Conservation (phyloP, 2,888 invertebrate species). For the Dorcus hopei region DNA sequence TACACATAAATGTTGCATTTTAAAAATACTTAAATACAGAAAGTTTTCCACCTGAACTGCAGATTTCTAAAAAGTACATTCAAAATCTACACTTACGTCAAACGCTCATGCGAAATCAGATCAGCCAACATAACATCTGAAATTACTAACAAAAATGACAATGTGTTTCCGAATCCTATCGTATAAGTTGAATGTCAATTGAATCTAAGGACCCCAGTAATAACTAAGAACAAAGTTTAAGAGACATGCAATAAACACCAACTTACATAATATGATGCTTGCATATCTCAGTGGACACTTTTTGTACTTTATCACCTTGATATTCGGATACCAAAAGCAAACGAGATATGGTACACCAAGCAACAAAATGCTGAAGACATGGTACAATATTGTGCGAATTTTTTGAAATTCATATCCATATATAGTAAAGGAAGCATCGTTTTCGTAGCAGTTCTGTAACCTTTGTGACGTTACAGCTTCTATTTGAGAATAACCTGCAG, state of each 20-base stretch:
- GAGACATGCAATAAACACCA: not conserved
- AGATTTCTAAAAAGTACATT: no score
- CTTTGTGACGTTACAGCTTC: conserved; percentile 56
- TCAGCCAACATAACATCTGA: no score
- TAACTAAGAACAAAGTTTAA: no score
- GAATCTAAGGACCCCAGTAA: no score
- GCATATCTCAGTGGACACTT: conserved; percentile 58
- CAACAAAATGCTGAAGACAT: conserved; percentile 52
- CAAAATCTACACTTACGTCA: no score
- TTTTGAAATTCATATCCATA: conserved; percentile 54
- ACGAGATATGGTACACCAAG: conserved; percentile 59
- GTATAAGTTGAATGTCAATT: no score
- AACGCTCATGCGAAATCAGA: no score
- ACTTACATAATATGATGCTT: conserved; percentile 56
- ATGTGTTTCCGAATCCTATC: no score
- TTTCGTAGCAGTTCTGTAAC: conserved; percentile 49
- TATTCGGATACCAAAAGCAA: conserved; percentile 56
- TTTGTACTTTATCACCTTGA: conserved; percentile 54
- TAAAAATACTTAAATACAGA: no score
- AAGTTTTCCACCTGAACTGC: no score
- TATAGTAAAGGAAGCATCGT: conserved; percentile 49
- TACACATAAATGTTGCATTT: no score
- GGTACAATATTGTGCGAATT: conserved; percentile 51
- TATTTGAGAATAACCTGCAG: conserved; percentile 55
- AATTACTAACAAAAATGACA: no score